phyloP scores from a whole-genome alignment of 2,888 invertebrate genomes.

The Magallana nippona region DNA sequence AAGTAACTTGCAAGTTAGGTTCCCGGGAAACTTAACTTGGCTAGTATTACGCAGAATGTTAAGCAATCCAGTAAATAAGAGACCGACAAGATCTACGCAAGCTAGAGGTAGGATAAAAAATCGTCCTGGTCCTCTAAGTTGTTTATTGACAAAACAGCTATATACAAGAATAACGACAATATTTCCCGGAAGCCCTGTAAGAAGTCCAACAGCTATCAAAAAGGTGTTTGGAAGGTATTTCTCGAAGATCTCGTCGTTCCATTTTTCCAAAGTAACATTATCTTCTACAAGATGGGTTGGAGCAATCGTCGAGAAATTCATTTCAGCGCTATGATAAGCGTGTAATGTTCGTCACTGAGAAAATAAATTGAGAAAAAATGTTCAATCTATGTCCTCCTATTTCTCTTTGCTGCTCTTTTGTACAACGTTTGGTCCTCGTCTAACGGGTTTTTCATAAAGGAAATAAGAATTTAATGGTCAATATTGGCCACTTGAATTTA shows the following conservation, averaged over 20 bases:
- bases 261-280: not conserved
- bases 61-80: not conserved
- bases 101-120: not conserved
- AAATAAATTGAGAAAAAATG: too few species aligned
- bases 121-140: not conserved
- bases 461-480: too few species aligned
- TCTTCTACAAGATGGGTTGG: too few species aligned
- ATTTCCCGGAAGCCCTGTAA: not conserved
- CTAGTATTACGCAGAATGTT: constrained; percentile 6
- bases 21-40: not conserved
- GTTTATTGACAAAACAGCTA: not conserved
- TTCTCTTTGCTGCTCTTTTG: too few species aligned
- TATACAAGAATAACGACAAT: not conserved
- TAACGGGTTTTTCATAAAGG: too few species aligned
- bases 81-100: not conserved
- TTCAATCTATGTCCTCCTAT: too few species aligned
- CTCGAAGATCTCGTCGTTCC: not conserved
- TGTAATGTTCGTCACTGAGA: too few species aligned
- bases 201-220: not conserved
- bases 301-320: too few species aligned
- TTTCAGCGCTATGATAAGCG: too few species aligned
- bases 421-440: too few species aligned
- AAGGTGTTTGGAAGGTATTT: not conserved
- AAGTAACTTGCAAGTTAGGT: not conserved
- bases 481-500: too few species aligned